These are phyloP conservation scores for Asarcornis scutulata DNA, from an alignment of 2,113 vertebrate species.

Conservation along the genomic window DNA sequence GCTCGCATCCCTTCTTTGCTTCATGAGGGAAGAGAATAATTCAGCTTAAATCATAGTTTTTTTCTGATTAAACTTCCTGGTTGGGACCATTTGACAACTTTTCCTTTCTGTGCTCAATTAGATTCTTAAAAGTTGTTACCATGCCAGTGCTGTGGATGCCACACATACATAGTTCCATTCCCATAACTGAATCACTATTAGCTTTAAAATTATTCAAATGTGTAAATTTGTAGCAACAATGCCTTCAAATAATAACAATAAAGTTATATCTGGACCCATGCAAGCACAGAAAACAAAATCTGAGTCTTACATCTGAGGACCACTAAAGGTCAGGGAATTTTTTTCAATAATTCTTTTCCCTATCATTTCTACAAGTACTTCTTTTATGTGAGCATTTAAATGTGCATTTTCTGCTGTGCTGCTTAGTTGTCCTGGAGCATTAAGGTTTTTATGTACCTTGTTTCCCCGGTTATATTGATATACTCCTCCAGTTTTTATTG, in stretches of 20 bases:
- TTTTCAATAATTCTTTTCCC: background rate
- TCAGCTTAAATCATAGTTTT: slow-evolving; percentile 36
- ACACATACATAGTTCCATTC: background rate
- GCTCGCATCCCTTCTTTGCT: slow-evolving; percentile 26
- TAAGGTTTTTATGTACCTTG: background rate
- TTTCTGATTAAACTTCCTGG: slow-evolving; percentile 42
- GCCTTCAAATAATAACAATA: background rate
- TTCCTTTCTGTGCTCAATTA: background rate
- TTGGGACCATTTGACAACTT: background rate
- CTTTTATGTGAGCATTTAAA: background rate
- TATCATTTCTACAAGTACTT: background rate
- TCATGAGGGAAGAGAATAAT: slow-evolving; percentile 42
- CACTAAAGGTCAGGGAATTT: background rate
- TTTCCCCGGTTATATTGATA: background rate
- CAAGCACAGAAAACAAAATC: background rate
- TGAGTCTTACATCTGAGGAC: background rate
- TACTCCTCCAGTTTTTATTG: background rate
- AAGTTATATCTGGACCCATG: background rate
- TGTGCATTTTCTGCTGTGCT: background rate
- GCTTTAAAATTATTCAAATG: background rate
- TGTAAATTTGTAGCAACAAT: background rate
- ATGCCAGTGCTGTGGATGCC: background rate
- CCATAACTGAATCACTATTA: background rate
- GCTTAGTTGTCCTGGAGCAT: background rate
- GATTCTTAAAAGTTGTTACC: background rate